A percentile compares a stretch with the other conserved stretches of the same genome.
Evolutionary conservation across 2,797 vertebrate species (phyloP).

Genomic region (Choloepus didactylus): DNA sequence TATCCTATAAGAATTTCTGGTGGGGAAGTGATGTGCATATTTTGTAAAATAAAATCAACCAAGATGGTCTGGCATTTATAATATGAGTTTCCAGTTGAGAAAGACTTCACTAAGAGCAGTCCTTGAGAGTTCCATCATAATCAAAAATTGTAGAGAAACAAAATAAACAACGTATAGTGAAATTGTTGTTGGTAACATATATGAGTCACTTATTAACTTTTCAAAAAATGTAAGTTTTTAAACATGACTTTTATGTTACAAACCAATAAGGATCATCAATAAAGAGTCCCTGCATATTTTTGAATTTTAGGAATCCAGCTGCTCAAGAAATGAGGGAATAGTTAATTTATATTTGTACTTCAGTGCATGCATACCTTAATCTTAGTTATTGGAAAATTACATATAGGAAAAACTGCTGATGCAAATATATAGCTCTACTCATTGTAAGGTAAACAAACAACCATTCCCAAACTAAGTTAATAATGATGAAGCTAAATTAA

Average conservation of each 20-base stretch:
- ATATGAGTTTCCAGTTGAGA: conserved; percentile 18
- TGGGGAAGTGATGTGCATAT: background rate
- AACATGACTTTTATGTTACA: conserved; percentile 16
- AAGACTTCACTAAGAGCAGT: background rate
- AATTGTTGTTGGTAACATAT: conserved; percentile 22
- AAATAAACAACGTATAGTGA: background rate
- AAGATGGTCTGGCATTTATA: background rate
- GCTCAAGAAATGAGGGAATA: conserved; percentile 48
- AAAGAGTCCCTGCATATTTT: conserved; percentile 25
- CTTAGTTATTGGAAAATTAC: conserved; percentile 75
- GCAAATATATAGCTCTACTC: conserved; percentile 66
- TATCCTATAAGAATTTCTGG: background rate
- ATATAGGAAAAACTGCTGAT: conserved; percentile 72
- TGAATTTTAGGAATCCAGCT: conserved; percentile 51
- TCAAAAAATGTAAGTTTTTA: background rate
- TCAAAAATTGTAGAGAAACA: background rate
- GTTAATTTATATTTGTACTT: conserved; percentile 51
- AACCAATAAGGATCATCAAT: background rate
- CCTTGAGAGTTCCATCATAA: conserved; percentile 32
- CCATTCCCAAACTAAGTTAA: conserved; percentile 72
- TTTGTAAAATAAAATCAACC: conserved; percentile 28
- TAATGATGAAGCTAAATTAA: conserved; percentile 76
- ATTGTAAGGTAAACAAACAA: conserved; percentile 70
- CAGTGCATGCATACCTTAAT: conserved; percentile 4
- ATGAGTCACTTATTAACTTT: conserved; percentile 6